phyloP scores from a whole-genome alignment of 2,888 invertebrate species.

The Auanema sp. region DNA sequence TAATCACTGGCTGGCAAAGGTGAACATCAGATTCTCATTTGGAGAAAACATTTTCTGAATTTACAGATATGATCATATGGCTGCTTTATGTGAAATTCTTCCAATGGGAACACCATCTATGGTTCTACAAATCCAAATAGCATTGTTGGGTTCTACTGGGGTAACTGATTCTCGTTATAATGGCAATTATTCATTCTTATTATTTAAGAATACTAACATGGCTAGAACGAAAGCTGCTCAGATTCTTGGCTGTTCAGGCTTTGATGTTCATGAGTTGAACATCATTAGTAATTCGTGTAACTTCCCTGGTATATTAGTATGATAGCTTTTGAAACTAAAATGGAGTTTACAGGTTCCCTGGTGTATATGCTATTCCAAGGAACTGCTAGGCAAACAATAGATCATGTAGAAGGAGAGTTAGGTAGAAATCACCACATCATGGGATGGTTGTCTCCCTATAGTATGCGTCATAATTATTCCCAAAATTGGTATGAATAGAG shows the following conservation, averaged over 20 bases:
- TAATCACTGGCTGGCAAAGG: constrained; percentile 68
- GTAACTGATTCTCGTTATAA: background rate
- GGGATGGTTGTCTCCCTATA: constrained; percentile 54
- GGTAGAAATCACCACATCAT: constrained; percentile 45
- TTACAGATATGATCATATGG: constrained; percentile 68
- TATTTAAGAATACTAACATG: background rate
- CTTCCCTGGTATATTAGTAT: constrained; percentile 33
- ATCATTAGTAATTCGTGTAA: constrained; percentile 28
- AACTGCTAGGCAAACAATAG: constrained; percentile 27
- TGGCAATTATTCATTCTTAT: too few species aligned
- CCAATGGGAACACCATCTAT: constrained; percentile 64
- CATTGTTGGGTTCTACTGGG: constrained; percentile 16
- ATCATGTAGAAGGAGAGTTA: constrained; percentile 30
- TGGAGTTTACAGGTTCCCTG: constrained; percentile 35
- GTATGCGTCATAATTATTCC: constrained; percentile 42
- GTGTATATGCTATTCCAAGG: constrained; percentile 40
- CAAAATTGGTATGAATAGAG: constrained; percentile 41
- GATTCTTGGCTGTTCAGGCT: constrained; percentile 33
- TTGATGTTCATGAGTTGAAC: constrained; percentile 25
- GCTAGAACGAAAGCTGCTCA: constrained; percentile 27
- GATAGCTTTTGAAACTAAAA: too few species aligned
- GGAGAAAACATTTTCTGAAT: background rate
- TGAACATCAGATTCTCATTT: constrained; percentile 48
- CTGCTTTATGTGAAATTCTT: constrained; percentile 67
- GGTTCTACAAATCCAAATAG: constrained; percentile 47